Base-by-base conservation (phyloP, 2,888 invertebrate genomes). In the Drosophila fungiperda region DNA sequence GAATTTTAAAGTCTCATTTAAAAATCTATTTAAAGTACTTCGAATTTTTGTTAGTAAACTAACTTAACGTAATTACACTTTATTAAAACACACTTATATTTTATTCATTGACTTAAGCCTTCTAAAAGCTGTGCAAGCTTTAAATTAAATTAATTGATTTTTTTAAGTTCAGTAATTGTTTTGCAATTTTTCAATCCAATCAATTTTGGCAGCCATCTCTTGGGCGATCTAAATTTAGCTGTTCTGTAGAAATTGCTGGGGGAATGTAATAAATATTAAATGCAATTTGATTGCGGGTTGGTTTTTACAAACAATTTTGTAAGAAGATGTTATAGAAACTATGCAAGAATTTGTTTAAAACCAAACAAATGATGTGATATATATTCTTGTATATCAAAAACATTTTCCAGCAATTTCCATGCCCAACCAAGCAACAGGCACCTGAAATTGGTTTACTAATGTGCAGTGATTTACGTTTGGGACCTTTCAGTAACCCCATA, bases 241-340 rank as follows among this genome's bases (percentile, higher is more conserved):
- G 48, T 53, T 33, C 50, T 63, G 12, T 32, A 38, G 42, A 64
- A 36, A 26, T 57, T 11, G 17, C 12, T 26, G n/a, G 60, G 60
- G 49, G 35, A 58, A 59, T 63, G 58, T 83, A 75, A 88, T 85
- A 74, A 85, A 85, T 86, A 86, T 82, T 88, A 86, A 86, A 86
- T 86, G 75, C 82, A 82, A 86, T 84, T 84, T 82, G 70, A 82
- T 78, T 83, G 86, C 68, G 86, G 85, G 68, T 84, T 64, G 45
- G 29, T 54, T 59, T 32, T 45, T 29, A 62, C 58, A 32, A 69
- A 32, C 17, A 54, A n/a, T 29, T 23, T 49, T 32, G n/a, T 6
- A 42, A 29, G 45, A 7, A 60, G 29, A 32, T 32, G 20, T 3
- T 17, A 32, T 8, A 36, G 35, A 48, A 61, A 62, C 66, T 73